Percentiles rank a stretch among this genome's conserved stretches.
phyloP scores from a whole-genome alignment of 2,113 vertebrate genomes.

The Trinectes maculatus region DNA sequence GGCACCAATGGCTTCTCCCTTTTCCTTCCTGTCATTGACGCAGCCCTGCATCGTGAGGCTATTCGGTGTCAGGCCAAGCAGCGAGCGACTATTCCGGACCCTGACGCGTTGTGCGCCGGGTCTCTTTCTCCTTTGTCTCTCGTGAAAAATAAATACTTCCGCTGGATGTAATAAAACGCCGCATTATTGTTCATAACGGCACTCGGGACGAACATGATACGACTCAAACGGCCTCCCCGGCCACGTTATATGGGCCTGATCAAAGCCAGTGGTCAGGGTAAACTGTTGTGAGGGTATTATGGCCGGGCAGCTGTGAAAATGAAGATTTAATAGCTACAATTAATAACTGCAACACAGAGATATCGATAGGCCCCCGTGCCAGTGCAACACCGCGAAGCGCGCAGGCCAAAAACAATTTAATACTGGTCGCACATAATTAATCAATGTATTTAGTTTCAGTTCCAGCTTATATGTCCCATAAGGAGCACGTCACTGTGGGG shows the following conservation, averaged over 20 bases:
- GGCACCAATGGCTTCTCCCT: constrained; percentile 41
- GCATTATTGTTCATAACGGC: constrained; percentile 80
- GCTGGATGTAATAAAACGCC: constrained; percentile 82
- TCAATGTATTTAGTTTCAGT: constrained; percentile 73
- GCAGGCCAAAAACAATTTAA: constrained; percentile 51
- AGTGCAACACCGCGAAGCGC: constrained; percentile 51
- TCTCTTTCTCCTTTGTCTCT: constrained; percentile 73
- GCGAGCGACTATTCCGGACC: constrained; percentile 42
- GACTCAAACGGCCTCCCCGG: constrained; percentile 72
- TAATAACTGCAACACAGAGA: constrained; percentile 77
- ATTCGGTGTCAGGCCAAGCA: constrained; percentile 57
- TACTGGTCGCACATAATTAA: constrained; percentile 66
- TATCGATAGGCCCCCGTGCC: constrained; percentile 68
- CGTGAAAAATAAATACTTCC: constrained; percentile 83
- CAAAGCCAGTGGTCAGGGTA: constrained; percentile 76
- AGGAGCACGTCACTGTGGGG: constrained; percentile 31
- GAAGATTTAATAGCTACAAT: constrained; percentile 80
- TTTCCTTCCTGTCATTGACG: constrained; percentile 62
- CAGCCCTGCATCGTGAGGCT: constrained; percentile 26
- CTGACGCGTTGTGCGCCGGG: constrained; percentile 40
- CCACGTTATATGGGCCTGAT: constrained; percentile 74
- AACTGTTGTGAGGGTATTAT: constrained; percentile 68
- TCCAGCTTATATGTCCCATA: constrained; percentile 58
- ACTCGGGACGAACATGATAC: constrained; percentile 79
- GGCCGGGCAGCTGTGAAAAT: constrained; percentile 78